These are phyloP conservation scores for Thripadectes ignobilis DNA, from an alignment of 2,797 vertebrate genomes.

Conservation along the genomic window DNA sequence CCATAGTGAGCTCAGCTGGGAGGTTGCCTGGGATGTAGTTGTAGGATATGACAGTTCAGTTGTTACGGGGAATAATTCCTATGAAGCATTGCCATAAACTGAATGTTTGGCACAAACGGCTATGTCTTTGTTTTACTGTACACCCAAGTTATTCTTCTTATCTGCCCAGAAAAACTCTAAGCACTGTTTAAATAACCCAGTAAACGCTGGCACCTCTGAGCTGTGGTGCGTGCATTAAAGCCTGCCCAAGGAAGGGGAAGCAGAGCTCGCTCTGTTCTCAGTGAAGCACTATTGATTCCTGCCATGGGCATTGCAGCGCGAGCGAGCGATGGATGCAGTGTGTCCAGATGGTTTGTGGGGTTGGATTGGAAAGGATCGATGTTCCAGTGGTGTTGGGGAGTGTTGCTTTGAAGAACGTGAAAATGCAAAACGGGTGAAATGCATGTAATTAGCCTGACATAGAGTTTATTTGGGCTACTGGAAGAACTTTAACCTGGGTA, in stretches of 20 bases:
- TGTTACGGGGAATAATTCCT: constrained; percentile 72
- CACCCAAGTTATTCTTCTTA: constrained; percentile 64
- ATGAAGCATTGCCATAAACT: constrained; percentile 74
- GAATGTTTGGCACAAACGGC: constrained; percentile 52
- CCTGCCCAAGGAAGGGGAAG: not conserved
- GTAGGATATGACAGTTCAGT: constrained; percentile 75
- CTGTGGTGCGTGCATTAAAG: not conserved
- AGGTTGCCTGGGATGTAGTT: constrained; percentile 75
- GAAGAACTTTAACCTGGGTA: not conserved
- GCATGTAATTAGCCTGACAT: not conserved
- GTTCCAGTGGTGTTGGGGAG: not conserved
- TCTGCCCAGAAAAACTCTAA: constrained; percentile 43
- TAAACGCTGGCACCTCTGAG: constrained; percentile 7
- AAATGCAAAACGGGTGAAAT: not conserved
- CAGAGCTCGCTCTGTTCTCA: not conserved
- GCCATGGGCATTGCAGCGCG: not conserved
- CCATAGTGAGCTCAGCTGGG: constrained; percentile 71
- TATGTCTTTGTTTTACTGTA: constrained; percentile 51
- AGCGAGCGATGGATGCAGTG: not conserved
- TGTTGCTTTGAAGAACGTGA: not conserved
- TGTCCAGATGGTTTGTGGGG: not conserved
- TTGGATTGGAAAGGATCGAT: not conserved
- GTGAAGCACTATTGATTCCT: not conserved
- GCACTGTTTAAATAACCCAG: not conserved
- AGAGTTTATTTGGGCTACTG: not conserved